Percentiles rank a stretch among this genome's conserved stretches.
Evolutionary conservation across 1,140 invertebrate species (phyloP).

Genomic region (Zelostemma sp.): DNA sequence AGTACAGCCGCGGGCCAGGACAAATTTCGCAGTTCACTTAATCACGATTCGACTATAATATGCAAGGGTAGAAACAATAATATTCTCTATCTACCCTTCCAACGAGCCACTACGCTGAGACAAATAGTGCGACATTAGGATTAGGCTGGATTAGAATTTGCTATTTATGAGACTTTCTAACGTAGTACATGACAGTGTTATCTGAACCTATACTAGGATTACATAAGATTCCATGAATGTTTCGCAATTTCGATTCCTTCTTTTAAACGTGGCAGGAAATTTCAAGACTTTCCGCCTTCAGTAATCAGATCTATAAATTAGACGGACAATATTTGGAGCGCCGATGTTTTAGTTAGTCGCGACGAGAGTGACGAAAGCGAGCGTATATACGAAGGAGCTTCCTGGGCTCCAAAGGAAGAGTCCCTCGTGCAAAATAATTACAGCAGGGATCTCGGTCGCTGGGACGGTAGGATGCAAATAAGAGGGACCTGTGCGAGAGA

Average conservation of each 20-base stretch:
- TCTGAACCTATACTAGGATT: slow-evolving; percentile 4
- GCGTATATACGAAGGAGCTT: slow-evolving; percentile 47
- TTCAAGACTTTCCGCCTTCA: too few relatives aligned
- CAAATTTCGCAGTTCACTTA: slow-evolving; percentile 60
- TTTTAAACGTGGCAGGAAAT: too few relatives aligned
- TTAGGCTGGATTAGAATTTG: slow-evolving; percentile 61
- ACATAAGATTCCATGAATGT: neutral
- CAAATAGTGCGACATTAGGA: slow-evolving; percentile 65
- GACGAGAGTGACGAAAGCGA: slow-evolving; percentile 36
- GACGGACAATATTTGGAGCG: too few relatives aligned
- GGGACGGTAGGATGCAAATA: slow-evolving; percentile 53
- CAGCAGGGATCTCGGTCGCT: slow-evolving; percentile 50
- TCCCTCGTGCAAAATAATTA: slow-evolving; percentile 58
- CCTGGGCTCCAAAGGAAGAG: slow-evolving; percentile 47
- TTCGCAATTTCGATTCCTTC: too few relatives aligned
- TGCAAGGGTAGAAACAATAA: slow-evolving; percentile 70
- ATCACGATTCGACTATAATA: slow-evolving; percentile 67
- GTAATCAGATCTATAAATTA: too few relatives aligned
- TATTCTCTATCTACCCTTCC: slow-evolving; percentile 53
- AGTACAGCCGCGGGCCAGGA: slow-evolving; percentile 54
- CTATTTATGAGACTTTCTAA: slow-evolving; percentile 59
- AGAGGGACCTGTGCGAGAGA: slow-evolving; percentile 49
- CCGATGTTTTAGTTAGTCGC: neutral
- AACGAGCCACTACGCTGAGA: slow-evolving; percentile 45
- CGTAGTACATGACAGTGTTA: slow-evolving; percentile 8